These are phyloP conservation scores for Parus major DNA, from an alignment of 2,113 vertebrate genomes.

Conservation along the genomic window DNA sequence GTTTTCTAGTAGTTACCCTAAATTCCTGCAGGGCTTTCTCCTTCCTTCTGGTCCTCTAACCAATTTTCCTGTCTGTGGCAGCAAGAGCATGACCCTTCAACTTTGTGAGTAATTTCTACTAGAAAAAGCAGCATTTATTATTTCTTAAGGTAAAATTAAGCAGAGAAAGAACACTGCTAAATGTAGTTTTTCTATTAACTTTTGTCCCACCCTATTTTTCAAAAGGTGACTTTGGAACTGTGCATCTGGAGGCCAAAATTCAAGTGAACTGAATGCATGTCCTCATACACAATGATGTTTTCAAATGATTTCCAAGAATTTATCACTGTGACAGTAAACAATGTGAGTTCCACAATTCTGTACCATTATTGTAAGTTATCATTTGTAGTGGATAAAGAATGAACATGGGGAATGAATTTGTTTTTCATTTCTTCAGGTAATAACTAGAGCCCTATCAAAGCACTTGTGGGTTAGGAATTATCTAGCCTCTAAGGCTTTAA, in stretches of 20 bases:
- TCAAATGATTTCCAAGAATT: not conserved
- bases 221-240: not conserved
- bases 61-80: not conserved
- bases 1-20: not conserved
- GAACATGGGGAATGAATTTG: not conserved
- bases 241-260: not conserved
- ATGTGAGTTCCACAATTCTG: not conserved
- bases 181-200: not conserved
- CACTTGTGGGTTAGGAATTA: not conserved
- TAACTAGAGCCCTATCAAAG: not conserved
- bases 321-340: rapidly evolving
- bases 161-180: not conserved
- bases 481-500: not conserved
- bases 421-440: not conserved
- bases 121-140: rapidly evolving
- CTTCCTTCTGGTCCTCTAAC: not conserved
- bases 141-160: not conserved
- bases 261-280: not conserved
- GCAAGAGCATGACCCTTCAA: not conserved
- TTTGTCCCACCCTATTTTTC: not conserved
- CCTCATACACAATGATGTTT: not conserved
- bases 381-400: not conserved
- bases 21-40: not conserved
- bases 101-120: not conserved
- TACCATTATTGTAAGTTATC: not conserved